These are phyloP conservation scores for Sorex araneus DNA, from an alignment of 2,113 vertebrate species.

Conservation along the genomic window DNA sequence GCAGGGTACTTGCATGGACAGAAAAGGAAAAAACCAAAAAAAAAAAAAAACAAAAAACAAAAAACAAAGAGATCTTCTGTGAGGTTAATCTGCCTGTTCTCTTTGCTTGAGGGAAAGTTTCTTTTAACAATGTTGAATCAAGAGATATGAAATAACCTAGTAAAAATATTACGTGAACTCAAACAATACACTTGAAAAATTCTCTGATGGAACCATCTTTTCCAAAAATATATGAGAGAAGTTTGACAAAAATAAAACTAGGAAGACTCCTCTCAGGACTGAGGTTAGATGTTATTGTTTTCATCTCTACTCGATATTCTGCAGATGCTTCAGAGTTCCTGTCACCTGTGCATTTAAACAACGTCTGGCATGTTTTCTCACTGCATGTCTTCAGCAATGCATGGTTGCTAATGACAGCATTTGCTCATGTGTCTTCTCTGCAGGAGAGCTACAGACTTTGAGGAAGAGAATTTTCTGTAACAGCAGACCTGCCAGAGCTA, in stretches of 20 bases:
- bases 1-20: not conserved
- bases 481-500: constrained; percentile 92
- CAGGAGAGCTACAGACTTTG: constrained; percentile 78
- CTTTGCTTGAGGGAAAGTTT: constrained; percentile 60
- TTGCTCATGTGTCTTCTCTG: constrained; percentile 71
- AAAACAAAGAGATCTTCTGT: not conserved
- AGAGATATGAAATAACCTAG: constrained; percentile 71
- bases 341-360: constrained; percentile 64
- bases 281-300: not conserved
- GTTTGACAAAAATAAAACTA: constrained; percentile 30
- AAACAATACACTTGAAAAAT: not conserved
- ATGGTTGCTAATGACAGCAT: constrained; percentile 76
- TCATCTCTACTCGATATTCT: not conserved
- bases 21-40: not conserved
- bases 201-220: constrained; percentile 50
- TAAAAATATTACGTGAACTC: constrained; percentile 68
- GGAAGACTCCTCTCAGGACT: not conserved
- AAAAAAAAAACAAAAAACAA: not conserved
- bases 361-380: constrained; percentile 57
- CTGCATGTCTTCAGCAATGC: constrained; percentile 8
- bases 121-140: constrained; percentile 85
- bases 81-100: not conserved
- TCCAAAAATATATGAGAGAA: constrained; percentile 59
- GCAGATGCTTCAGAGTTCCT: constrained; percentile 50
- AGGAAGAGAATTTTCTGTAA: constrained; percentile 79